phyloP scores from a whole-genome alignment of 2,113 vertebrate genomes.

The Machaerirhynchus nigripectus region DNA sequence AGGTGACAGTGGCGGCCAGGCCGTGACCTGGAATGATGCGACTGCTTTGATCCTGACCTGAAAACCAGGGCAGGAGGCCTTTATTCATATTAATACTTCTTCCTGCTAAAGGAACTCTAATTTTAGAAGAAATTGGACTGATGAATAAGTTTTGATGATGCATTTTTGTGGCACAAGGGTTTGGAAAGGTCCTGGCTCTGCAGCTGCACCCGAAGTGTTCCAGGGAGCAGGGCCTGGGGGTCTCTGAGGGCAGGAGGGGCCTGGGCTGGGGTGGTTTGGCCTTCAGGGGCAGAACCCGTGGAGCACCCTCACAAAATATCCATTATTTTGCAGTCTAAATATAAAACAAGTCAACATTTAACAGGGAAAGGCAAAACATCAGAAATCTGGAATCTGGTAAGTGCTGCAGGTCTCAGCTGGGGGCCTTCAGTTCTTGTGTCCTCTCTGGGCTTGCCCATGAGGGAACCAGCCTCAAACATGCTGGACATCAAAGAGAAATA shows the following conservation, averaged over 20 bases:
- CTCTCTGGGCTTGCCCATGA: neutral
- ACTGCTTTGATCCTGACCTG: neutral
- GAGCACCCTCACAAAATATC: neutral
- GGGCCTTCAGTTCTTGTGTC: too few species aligned
- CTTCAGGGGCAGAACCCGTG: neutral
- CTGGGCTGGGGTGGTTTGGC: neutral
- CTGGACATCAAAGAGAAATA: neutral
- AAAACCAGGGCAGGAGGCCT: neutral
- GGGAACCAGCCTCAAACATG: too few species aligned
- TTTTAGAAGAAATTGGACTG: neutral
- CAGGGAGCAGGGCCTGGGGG: neutral
- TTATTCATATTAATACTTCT: neutral
- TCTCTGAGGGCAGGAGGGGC: neutral
- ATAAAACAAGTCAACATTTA: neutral
- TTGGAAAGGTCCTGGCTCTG: neutral
- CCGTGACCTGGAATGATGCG: accelerated
- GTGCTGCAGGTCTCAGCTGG: too few species aligned
- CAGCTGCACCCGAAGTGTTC: neutral
- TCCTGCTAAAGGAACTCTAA: neutral
- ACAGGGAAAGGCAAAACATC: neutral
- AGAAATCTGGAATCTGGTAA: neutral
- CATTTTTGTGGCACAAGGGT: accelerated
- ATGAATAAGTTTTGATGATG: accelerated
- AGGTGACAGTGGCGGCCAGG: neutral
- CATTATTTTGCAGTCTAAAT: neutral